Base-by-base conservation (phyloP, 2,113 vertebrate species). In the Brachypodius melanocephalos region DNA sequence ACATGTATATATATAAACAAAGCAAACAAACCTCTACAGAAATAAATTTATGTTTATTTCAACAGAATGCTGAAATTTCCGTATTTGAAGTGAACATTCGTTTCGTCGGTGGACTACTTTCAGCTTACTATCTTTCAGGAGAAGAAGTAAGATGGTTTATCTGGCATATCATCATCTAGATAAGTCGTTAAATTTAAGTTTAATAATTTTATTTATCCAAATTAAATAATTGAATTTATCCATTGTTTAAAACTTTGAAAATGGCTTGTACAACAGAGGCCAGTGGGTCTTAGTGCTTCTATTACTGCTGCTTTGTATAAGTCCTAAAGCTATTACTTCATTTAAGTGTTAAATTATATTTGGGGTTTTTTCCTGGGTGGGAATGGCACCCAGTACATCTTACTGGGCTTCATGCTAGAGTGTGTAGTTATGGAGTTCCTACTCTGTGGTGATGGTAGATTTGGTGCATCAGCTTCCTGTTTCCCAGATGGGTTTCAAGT, bases 1-100 rank as follows among this genome's bases (percentile, higher is more conserved):
- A 52, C 6, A 26, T 26, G 25, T 24, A 14, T 66, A 15, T 43
- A 46, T 36, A 36, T 6, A 34, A 34, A 34, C 9, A 58, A 12
- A 46, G 4, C 8, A 40, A 63, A 17, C 24, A 51, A 81, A 38
- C 14, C 4, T 7, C 0, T 34, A 16, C 19, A 66, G 10, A 71
- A 55, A 48, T 95, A 71, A 95, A 85, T 78, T 18, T 72, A 10
- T 96, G 32, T 96, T 96, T 97, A 18, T 97, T 96, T 95, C 76
- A 59, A 63, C 97, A 99, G 99, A 99, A 99, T 38, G 98, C 99
- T 42, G 99, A 99, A 94, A 98, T 99, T 93, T 99, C 99, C 0
- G 99, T 99, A 90, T 99, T 99, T 96, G 99, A 99, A 98, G 99
- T 99, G 90, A 99, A 99, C 96, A 99, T 99, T 89, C 98, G 99